A percentile compares a stretch with the other conserved stretches of the same genome.
Conservation (phyloP, 2,113 vertebrate species). For the western clawed frog (Xenopus tropicalis) region DNA sequence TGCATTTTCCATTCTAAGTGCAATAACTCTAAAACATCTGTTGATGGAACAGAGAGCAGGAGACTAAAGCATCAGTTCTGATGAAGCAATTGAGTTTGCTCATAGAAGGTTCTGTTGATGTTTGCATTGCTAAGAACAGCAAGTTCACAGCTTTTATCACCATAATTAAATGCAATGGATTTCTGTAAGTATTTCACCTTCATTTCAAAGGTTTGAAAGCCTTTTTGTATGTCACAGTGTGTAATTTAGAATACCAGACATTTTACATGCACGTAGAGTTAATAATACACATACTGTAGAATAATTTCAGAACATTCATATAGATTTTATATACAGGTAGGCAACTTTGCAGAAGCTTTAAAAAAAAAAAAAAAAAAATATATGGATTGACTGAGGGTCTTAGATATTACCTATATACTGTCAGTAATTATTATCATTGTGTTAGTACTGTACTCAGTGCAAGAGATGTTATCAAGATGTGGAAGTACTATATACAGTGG, state of each 20-base stretch:
- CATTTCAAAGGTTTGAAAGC: constrained; percentile 18
- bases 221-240: neutral
- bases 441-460: no score
- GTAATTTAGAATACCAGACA: constrained; percentile 2
- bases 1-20: constrained; percentile 34
- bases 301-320: neutral
- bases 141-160: constrained; percentile 41
- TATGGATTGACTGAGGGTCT: no score
- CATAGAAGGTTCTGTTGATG: constrained; percentile 35
- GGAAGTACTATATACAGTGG: no score
- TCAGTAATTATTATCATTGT: no score
- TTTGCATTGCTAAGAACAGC: constrained; percentile 38
- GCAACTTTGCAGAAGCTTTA: no score
- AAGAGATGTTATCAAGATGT: no score
- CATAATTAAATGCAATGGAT: constrained; percentile 40
- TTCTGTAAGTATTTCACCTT: constrained; percentile 34
- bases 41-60: constrained; percentile 38
- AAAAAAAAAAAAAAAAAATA: no score
- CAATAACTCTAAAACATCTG: constrained; percentile 44
- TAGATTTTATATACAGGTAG: neutral
- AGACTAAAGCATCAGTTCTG: constrained; percentile 23
- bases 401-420: no score
- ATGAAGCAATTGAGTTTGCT: constrained; percentile 38
- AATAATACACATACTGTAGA: neutral
- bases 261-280: neutral